Base-by-base conservation (phyloP, 2,797 vertebrate genomes). In the Melanogrammus aeglefinus region DNA sequence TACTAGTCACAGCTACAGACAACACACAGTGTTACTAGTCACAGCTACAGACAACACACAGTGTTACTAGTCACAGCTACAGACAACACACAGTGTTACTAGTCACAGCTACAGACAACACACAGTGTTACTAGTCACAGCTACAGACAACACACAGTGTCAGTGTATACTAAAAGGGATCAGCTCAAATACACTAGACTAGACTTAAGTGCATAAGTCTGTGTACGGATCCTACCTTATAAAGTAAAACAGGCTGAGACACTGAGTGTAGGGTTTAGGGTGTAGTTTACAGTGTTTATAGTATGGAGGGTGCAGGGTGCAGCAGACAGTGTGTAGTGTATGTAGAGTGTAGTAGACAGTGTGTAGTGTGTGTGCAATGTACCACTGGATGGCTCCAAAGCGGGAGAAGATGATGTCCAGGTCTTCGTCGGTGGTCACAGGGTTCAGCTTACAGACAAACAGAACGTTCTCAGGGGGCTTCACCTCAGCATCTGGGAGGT, bases 391-490 rank as follows among this genome's bases (percentile, higher is more conserved):
- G 78, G 90, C 12, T 39, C 97, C 97, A 84, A 99, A 99, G 80
- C 97, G 96, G 78, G 97, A 98, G 86, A 99, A 99, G 92, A 99
- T 99, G 82, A 99, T 97, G 83, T 99, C 97, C 80, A 99, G 92
- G 85, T 99, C 98, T 85, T 99, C 97, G 78, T 98, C 97, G 24
- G 96, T 98, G 85, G 97, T 99, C 77, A 99, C 97, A 0, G 97
- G 97, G 92, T 99, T 99, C 77, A 99, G 92, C 86, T 99, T 98
- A 89, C 98, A 98, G n/a, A 99, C 96, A 93, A 98, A 99, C 4
- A 99, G 90, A 13, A 99, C 97, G 1, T 99, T 96, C 91, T 99
- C 98, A 63, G 96, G 96, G 81, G 97, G 97, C 82, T 91, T 97
- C 70, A 99, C 82, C 0, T 99, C 95, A 85, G 97, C 97, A 82